A percentile compares a stretch with the other conserved stretches of the same genome.
phyloP scores from a whole-genome alignment of 2,113 vertebrate genomes.

The Excalfactoria chinensis region DNA sequence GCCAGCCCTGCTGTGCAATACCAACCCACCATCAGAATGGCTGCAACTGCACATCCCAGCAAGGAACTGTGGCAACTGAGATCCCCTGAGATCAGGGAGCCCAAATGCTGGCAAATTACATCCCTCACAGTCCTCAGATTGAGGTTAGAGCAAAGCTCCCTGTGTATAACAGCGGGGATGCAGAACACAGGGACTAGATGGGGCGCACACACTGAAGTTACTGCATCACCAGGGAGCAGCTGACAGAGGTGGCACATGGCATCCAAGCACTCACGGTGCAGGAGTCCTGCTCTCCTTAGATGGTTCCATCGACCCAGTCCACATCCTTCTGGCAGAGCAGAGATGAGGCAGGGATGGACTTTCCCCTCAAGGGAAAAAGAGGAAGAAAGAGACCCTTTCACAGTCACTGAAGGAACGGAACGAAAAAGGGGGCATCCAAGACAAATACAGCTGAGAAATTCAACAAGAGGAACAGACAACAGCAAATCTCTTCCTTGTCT shows the following conservation, averaged over 20 bases:
- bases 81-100: background rate
- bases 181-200: background rate
- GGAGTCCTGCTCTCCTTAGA: background rate
- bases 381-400: too few species aligned
- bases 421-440: background rate
- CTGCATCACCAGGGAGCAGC: background rate
- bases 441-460: background rate
- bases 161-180: background rate
- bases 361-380: background rate
- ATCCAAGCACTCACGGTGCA: background rate
- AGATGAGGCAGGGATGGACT: background rate
- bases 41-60: background rate
- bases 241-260: background rate
- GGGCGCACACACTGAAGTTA: background rate
- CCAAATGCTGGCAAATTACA: accelerated
- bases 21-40: background rate
- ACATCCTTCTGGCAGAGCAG: background rate
- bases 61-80: constrained; percentile 27
- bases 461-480: background rate
- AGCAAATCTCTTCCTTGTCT: background rate
- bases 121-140: background rate
- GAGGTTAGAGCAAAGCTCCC: background rate
- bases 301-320: background rate
- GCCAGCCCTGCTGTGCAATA: background rate
- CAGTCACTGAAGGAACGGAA: background rate